phyloP scores from a whole-genome alignment of 2,113 vertebrate genomes.

The Megaceryle torquata region DNA sequence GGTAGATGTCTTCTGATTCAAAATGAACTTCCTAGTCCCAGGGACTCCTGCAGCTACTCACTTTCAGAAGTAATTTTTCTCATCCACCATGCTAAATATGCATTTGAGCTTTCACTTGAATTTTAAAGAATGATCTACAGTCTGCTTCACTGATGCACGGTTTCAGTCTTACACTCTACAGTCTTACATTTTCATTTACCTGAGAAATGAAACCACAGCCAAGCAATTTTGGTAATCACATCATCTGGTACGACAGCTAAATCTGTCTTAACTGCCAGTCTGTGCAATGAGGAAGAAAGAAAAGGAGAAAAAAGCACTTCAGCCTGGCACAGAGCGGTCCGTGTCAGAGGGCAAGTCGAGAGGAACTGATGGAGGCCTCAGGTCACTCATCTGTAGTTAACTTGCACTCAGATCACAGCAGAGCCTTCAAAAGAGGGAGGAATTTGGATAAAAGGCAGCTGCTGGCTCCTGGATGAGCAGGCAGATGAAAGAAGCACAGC shows the following conservation, averaged over 20 bases:
- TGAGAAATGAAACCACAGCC: slow-evolving; percentile 23
- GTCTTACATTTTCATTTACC: slow-evolving; percentile 11
- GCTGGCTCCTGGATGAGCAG: background rate
- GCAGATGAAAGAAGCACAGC: background rate
- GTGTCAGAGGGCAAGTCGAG: background rate
- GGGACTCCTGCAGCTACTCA: background rate
- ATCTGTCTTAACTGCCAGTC: background rate
- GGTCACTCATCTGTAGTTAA: background rate
- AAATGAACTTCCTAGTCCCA: background rate
- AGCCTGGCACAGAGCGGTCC: fast-evolving
- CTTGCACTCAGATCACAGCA: background rate
- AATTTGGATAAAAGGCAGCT: background rate
- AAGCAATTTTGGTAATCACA: slow-evolving; percentile 2
- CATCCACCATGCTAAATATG: background rate
- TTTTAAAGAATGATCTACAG: background rate
- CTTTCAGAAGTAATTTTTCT: background rate
- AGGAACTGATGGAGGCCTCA: background rate
- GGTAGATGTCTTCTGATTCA: background rate
- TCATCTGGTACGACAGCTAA: background rate
- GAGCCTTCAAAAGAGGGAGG: background rate
- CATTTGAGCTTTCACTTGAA: background rate
- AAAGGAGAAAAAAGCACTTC: background rate
- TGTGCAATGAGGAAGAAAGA: background rate
- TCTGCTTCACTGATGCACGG: background rate
- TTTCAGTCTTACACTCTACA: background rate